Evolutionary conservation across 2,797 vertebrate species (phyloP).

Genomic region (Scyliorhinus canicula): DNA sequence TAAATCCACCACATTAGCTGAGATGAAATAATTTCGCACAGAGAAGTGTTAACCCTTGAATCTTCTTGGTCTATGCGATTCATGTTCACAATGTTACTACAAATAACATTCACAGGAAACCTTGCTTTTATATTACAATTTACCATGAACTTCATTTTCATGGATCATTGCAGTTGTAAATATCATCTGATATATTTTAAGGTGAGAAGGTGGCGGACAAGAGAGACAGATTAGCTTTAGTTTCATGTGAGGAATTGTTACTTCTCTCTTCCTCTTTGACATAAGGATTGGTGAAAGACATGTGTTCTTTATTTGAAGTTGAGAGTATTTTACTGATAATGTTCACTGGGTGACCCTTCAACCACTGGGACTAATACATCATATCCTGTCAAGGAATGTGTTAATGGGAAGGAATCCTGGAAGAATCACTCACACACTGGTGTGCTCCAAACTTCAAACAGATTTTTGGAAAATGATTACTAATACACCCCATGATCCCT

Average conservation of each 20-base stretch:
- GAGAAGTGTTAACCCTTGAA: neutral
- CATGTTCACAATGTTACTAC: neutral
- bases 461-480: no score
- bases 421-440: no score
- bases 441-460: no score
- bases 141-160: neutral
- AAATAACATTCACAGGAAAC: neutral
- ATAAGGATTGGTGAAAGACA: no score
- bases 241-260: neutral
- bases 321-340: no score
- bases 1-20: neutral
- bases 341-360: no score
- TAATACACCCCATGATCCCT: no score
- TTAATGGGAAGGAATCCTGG: no score
- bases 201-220: neutral
- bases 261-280: no score
- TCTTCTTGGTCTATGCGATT: neutral
- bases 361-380: no score
- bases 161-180: neutral
- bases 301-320: no score
- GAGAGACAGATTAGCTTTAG: neutral
- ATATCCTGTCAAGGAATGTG: no score
- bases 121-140: neutral
- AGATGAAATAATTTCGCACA: neutral
- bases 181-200: neutral